Conservation (phyloP, 2,113 vertebrate genomes). For the Tragulus kanchil region DNA sequence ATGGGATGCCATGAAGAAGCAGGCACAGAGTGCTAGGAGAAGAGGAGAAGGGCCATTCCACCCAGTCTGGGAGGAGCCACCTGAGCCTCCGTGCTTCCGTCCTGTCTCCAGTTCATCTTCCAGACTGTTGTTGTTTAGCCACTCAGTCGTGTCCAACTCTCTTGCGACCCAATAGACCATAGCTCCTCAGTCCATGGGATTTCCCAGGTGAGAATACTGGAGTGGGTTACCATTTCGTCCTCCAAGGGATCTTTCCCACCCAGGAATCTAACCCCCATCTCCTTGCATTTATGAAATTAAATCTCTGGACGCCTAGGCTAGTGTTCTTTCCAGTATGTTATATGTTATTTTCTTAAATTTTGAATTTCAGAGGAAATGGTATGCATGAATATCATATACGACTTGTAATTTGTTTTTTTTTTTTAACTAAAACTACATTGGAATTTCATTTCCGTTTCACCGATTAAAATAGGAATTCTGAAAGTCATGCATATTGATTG, state of each 20-base stretch:
- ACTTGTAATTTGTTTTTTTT: slow-evolving; percentile 78
- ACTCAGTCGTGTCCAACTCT: neutral
- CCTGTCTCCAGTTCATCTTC: neutral
- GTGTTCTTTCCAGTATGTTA: slow-evolving; percentile 81
- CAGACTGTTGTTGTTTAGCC: neutral
- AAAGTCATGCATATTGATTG: slow-evolving; percentile 84
- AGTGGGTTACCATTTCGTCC: neutral
- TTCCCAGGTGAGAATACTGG: neutral
- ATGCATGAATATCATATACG: slow-evolving; percentile 83
- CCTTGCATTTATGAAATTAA: slow-evolving; percentile 74
- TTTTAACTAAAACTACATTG: slow-evolving; percentile 80
- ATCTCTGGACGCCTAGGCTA: slow-evolving; percentile 75
- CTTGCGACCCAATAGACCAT: neutral
- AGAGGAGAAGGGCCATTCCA: neutral
- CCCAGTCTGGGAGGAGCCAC: neutral
- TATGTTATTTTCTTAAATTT: slow-evolving; percentile 83
- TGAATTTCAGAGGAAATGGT: slow-evolving; percentile 85
- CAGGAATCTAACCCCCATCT: neutral
- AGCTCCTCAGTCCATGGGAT: neutral
- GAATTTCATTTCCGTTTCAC: slow-evolving; percentile 83
- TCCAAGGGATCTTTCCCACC: neutral
- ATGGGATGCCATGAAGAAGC: neutral
- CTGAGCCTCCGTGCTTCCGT: neutral
- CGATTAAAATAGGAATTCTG: slow-evolving; percentile 83
- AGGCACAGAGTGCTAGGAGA: neutral